Base-by-base conservation (phyloP, 2,797 vertebrate genomes). In the Gymnocypris eckloni region DNA sequence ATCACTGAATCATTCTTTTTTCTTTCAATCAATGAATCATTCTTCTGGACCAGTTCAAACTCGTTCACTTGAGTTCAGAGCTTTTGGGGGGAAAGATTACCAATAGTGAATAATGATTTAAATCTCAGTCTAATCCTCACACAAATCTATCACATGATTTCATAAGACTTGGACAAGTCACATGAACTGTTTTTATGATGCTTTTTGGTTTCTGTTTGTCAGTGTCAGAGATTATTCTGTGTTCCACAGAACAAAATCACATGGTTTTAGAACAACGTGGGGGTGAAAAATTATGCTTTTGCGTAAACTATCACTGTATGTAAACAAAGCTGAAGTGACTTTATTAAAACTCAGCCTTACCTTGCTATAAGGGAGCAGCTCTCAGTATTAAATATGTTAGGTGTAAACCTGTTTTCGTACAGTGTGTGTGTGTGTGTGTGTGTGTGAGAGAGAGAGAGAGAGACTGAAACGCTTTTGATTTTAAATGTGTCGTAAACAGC, bases 401-500 rank as follows among this genome's bases (percentile, higher is more conserved):
- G 61, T 72, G 77, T 86, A 81, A 86, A 87, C 61, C 54, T 85
- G 83, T 76, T 87, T 89, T 87, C 71, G 64, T 76, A 70, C 41
- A 9, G 64, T 6, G 11, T 61, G 28, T 15, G 61, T 20, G 81
- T 18, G 22, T 59, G 3, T 28, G 61, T 13, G n/a, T 25, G 48
- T 6, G 52, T 10, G 80, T 33, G 78, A 13, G 81, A 11, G 33
- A 2, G 33, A 33, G 33, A 33, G 37, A 2, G 16, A 33, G 28
- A 11, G 39, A 45, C 28, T 79, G 80, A 86, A 88, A 79, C 4
- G 4, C 48, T 82, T 83, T 54, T 16, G 25, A 70, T 82, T 89
- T 89, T 79, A 82, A 84, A 86, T 71, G 54, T 81, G 67, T 86
- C 45, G 52, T 85, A 86, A 88, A 88, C 69, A 86, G 78, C 56